Evolutionary conservation across 2,113 vertebrate species (phyloP).

Genomic region (Odontophorus gujanensis): DNA sequence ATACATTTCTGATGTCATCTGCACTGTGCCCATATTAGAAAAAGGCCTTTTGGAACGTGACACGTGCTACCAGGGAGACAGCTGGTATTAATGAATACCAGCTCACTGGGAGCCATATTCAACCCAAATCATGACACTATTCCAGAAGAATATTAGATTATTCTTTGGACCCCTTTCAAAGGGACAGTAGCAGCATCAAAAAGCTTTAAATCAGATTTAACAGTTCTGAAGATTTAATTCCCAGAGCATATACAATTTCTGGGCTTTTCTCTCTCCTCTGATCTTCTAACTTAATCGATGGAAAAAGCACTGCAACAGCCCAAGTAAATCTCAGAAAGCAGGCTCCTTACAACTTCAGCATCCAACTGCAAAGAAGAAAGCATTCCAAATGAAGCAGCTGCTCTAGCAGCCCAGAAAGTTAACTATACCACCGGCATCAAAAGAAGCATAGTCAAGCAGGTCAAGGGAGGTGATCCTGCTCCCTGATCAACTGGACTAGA

Average conservation of each 20-base stretch:
- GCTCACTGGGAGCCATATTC: not conserved
- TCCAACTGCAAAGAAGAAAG: not conserved
- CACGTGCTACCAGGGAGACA: not conserved
- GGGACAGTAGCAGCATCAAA: not conserved
- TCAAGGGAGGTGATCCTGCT: too few species aligned
- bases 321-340: not conserved
- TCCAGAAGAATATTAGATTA: not conserved
- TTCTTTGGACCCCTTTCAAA: slow-evolving; percentile 1
- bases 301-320: not conserved
- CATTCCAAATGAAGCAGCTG: not conserved
- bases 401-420: too few species aligned
- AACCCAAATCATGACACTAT: not conserved
- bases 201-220: slow-evolving; percentile 26
- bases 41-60: not conserved
- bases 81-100: not conserved
- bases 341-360: not conserved
- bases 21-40: not conserved
- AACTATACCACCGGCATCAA: too few species aligned
- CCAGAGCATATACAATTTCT: not conserved
- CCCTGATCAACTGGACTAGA: too few species aligned
- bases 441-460: too few species aligned
- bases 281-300: not conserved
- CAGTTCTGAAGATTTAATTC: not conserved
- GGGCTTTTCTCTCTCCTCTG: not conserved
- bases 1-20: not conserved